Evolutionary conservation across 2,888 invertebrate genomes (phyloP), one percentile per base, ranked within the genome.

Genomic region (Ennomos fuscantarius): DNA sequence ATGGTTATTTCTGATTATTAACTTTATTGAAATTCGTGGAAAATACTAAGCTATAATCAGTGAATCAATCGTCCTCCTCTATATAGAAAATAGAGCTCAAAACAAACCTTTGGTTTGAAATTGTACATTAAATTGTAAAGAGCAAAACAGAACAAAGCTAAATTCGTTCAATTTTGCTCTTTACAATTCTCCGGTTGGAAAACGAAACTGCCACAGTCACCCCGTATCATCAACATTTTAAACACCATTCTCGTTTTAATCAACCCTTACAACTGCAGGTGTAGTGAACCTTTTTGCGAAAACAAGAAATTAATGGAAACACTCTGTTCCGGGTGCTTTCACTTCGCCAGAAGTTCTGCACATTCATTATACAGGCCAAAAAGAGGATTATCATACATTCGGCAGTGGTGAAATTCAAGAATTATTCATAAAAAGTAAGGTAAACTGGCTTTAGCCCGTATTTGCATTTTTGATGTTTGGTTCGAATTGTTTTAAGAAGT

Each of bases 391-490:
- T 60, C 74, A 74, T 68, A 73, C 58, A 70, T 60, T 65, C 40
- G n/a, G 12, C 67, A 51, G 61, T 43, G 70, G 65, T 66, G 59
- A 67, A 72, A 73, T 72, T 75, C 70, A 69, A 74, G 72, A 66
- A 74, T 78, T 73, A 73, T 78, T 75, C 74, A 69, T 69, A 73
- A 79, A 77, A 79, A 76, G 63, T 59, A 48, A 68, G 58, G 56
- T 55, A 34, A 68, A 65, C 66, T 62, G 61, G 68, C 65, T 71
- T 69, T 68, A 63, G 60, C 51, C 50, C 43, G 65, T 70, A 72
- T 75, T 70, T 70, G 63, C 68, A 66, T 69, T 57, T 60, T 68
- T 60, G 60, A 51, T 56, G 62, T 56, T 41, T 49, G 51, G 60
- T 35, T 33, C 10, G 37, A 46, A 41, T 41, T 42, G 5, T 50